phyloP scores from a whole-genome alignment of 2,113 vertebrate genomes.

The Eretmochelys imbricata region DNA sequence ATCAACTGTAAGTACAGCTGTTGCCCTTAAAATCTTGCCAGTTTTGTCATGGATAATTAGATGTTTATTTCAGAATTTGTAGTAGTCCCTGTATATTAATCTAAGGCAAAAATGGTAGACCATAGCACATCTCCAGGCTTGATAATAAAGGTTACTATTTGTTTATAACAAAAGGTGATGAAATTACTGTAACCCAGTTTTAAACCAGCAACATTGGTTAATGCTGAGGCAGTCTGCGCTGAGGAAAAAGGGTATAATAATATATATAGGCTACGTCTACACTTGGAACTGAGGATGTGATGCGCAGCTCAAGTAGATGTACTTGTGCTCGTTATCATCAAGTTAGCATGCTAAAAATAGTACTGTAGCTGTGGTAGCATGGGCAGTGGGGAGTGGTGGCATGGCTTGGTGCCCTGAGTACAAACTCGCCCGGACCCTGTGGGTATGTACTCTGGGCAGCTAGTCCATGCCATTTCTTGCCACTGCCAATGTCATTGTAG shows the following conservation, averaged over 20 bases:
- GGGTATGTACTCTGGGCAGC: neutral
- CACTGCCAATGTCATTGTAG: neutral
- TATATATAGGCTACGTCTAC: neutral
- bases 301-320: neutral
- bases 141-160: neutral
- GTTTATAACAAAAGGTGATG: neutral
- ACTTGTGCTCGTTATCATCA: neutral
- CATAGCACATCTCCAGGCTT: neutral
- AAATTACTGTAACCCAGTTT: neutral
- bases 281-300: neutral
- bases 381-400: neutral
- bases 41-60: neutral
- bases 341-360: neutral
- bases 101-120: neutral
- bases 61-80: neutral
- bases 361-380: neutral
- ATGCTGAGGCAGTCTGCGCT: neutral
- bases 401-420: neutral
- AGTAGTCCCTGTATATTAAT: neutral
- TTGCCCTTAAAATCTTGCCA: neutral
- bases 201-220: neutral
- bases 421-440: neutral
- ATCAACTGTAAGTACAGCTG: neutral
- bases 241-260: neutral
- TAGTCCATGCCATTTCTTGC: neutral